Percentiles rank a stretch among this genome's conserved stretches.
Conservation (phyloP, 2,797 vertebrate species). For the Eidolon dupreanum region DNA sequence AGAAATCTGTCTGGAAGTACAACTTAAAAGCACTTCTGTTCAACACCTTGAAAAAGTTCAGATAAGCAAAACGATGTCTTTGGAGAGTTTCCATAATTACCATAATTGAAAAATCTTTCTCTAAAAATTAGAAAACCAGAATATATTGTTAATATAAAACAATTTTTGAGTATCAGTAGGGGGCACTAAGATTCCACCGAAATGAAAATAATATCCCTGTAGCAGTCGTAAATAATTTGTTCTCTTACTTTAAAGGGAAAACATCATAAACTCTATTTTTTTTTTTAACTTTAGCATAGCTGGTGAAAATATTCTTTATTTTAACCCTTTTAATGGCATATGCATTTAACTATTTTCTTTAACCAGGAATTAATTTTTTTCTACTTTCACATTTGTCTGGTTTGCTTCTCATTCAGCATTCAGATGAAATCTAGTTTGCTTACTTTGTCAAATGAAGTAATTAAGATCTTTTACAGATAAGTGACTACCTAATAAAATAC, state of each 20-base stretch:
- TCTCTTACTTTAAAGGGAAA: conserved; percentile 46
- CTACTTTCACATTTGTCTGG: not conserved
- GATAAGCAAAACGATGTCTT: not conserved
- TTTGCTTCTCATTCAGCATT: not conserved
- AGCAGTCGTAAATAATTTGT: conserved; percentile 38
- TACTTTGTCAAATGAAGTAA: not conserved
- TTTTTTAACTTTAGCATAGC: conserved; percentile 6
- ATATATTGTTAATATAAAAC: not conserved
- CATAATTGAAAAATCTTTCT: not conserved
- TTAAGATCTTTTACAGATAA: not conserved
- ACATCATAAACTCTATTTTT: not conserved
- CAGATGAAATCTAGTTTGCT: not conserved
- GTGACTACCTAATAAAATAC: not conserved
- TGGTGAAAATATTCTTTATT: not conserved
- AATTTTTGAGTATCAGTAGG: conserved; percentile 35
- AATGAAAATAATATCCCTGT: not conserved
- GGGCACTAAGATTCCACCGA: conserved; percentile 49
- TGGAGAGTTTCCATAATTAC: not conserved
- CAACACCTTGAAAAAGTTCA: not conserved
- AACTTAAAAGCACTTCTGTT: not conserved
- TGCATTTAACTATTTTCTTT: not conserved
- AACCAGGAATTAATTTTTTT: not conserved
- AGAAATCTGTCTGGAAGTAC: not conserved
- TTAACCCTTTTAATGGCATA: not conserved
- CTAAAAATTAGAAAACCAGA: not conserved